A percentile compares a stretch with the other conserved stretches of the same genome.
phyloP scores from a whole-genome alignment of 2,113 vertebrate genomes.

The Corvus moneduloides region DNA sequence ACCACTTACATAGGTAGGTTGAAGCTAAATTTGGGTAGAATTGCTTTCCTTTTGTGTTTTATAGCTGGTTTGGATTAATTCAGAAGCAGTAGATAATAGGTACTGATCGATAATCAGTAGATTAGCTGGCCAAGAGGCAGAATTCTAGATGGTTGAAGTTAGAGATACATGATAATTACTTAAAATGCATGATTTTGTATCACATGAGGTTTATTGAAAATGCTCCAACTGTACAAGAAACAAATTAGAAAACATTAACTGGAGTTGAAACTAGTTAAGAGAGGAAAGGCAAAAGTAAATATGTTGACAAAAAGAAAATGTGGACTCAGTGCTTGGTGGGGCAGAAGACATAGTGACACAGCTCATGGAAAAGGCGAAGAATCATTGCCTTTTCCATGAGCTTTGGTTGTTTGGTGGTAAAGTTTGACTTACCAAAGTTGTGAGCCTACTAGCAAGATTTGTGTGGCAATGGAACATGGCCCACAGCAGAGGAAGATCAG shows the following conservation, averaged over 20 bases:
- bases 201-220: neutral
- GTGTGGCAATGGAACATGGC: neutral
- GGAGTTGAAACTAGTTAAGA: neutral
- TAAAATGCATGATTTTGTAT: neutral
- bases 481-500: neutral
- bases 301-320: neutral
- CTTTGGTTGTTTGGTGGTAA: neutral
- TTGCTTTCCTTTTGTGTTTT: neutral
- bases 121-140: neutral
- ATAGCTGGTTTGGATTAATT: neutral
- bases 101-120: neutral
- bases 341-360: neutral
- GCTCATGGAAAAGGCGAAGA: neutral
- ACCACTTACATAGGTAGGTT: neutral
- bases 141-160: neutral
- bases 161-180: neutral
- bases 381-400: neutral
- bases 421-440: neutral
- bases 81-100: neutral
- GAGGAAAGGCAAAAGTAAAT: neutral
- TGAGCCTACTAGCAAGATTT: neutral
- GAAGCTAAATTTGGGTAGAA: neutral
- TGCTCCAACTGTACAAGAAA: neutral
- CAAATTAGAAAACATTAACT: neutral
- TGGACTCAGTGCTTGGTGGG: neutral